phyloP scores from a whole-genome alignment of 2,797 vertebrate genomes.

The Pteropus rufus region DNA sequence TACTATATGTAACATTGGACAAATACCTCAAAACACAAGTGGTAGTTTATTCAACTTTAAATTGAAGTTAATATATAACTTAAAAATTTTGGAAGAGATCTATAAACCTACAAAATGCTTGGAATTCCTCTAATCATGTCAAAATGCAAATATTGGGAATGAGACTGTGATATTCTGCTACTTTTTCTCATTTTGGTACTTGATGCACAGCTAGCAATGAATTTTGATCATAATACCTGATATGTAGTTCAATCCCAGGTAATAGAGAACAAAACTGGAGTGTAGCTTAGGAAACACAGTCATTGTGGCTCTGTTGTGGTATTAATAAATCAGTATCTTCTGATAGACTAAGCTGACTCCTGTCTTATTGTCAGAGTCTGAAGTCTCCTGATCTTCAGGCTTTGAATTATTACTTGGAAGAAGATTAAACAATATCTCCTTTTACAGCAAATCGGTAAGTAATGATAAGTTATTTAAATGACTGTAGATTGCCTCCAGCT shows the following conservation, averaged over 20 bases:
- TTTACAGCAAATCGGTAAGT: slow-evolving; percentile 45
- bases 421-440: slow-evolving; percentile 5
- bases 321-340: slow-evolving; percentile 34
- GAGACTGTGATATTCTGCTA: not conserved
- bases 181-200: not conserved
- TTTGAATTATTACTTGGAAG: slow-evolving; percentile 14
- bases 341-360: not conserved
- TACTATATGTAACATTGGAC: not conserved
- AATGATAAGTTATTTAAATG: slow-evolving; percentile 47
- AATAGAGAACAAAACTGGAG: not conserved
- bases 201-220: not conserved
- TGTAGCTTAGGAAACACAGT: not conserved
- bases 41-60: not conserved
- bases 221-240: not conserved
- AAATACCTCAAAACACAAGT: not conserved
- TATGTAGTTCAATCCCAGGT: not conserved
- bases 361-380: not conserved
- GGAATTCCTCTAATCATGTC: not conserved
- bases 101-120: not conserved
- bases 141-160: not conserved
- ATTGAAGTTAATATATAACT: not conserved
- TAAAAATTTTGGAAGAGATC: slow-evolving; percentile 5
- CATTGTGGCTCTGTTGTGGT: not conserved
- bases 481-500: not conserved
- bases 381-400: not conserved